Base-by-base conservation (phyloP, 2,113 vertebrate genomes). In the Cyanistes caeruleus region DNA sequence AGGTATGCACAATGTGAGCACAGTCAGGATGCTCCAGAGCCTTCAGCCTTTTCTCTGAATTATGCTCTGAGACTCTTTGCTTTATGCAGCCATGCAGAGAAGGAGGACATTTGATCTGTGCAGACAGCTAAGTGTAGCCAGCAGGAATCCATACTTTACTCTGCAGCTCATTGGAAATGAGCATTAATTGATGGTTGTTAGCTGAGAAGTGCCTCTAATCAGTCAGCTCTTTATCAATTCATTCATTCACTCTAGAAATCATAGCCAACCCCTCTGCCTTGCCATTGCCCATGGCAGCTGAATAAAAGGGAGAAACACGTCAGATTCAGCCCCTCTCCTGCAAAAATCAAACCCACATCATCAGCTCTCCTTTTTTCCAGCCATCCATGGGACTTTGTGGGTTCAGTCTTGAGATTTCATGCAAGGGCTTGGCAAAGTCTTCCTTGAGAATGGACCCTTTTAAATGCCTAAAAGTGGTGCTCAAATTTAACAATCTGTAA, bases 201-300 rank as follows among this genome's bases (percentile, higher is more conserved):
- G 92, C 62, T 91, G 72, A 83, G 90, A 96, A 95, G 59, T 88
- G 59, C 33, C 64, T 90, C 48, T 86, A 88, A 88, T 95, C 72
- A 69, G 53, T 24, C 82, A 80, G 33, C 7, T 79, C 77, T 79
- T 94, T 63, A 70, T 55, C 75, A 39, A 55, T 51, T 39, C 63
- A 80, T 60, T 22, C 28, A n/a, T 31, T 46, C 18, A 33, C 93
- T 90, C 72, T 8, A 65, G 84, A 83, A 96, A 86, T 74, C 70
- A 60, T 31, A 83, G 59, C 11, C 59, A 62, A 27, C 9, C 35
- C 6, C 7, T 35, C 70, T 68, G 74, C 46, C 58, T 85, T 69
- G 65, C 46, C 35, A n/a, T 58, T 0, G 11, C 43, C 59, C 43
- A 5, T 11, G 55, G 82, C 18, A 35, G 20, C 7, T 31, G 43